A percentile compares a stretch with the other conserved stretches of the same genome.
These are phyloP conservation scores for Chrysochloris asiatica DNA, from an alignment of 2,113 vertebrate genomes.

Conservation along the genomic window DNA sequence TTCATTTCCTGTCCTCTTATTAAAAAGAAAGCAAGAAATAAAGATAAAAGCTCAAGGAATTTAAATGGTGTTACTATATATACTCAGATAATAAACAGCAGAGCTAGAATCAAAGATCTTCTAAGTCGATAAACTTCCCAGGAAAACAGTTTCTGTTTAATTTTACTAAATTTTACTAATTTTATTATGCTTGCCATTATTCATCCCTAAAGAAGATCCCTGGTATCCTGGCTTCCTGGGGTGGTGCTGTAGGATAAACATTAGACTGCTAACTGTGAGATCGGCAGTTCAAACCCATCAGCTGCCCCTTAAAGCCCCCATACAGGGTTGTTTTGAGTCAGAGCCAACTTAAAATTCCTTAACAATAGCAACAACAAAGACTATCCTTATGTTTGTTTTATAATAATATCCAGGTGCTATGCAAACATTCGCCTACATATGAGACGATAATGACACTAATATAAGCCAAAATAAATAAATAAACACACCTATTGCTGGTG, in stretches of 20 bases:
- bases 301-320: no score
- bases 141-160: not conserved
- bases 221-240: no score
- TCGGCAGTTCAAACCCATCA: no score
- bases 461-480: not conserved
- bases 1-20: not conserved
- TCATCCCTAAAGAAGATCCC: not conserved
- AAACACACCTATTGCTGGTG: not conserved
- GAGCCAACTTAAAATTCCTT: no score
- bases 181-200: not conserved
- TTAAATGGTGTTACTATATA: not conserved
- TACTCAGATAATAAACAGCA: not conserved
- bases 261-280: no score
- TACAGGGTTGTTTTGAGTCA: no score
- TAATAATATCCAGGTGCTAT: not conserved
- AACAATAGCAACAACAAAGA: no score
- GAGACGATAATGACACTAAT: not conserved
- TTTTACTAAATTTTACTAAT: slow-evolving; percentile 3
- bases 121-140: not conserved
- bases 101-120: not conserved
- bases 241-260: no score
- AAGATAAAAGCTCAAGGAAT: not conserved
- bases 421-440: not conserved
- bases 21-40: not conserved
- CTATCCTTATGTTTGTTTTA: not conserved